Conservation (phyloP, 2,797 vertebrate species). For the Gouania willdenowi region DNA sequence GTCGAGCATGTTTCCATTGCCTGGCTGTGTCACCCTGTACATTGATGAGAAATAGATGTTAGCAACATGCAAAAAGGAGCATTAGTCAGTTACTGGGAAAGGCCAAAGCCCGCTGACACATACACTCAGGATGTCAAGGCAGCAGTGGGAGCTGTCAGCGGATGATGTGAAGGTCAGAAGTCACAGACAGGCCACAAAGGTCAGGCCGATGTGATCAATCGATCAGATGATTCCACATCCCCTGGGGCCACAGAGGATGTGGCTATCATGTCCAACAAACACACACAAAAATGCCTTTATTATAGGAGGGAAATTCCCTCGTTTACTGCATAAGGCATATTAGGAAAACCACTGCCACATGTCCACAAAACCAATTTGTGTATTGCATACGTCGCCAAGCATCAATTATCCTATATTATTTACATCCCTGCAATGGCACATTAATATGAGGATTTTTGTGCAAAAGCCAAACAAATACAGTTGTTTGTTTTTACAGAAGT, state of each 20-base stretch:
- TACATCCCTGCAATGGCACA: conserved; percentile 2
- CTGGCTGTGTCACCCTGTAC: conserved; percentile 1
- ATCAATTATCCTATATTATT: conserved; percentile 10
- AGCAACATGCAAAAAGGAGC: conserved; percentile 27
- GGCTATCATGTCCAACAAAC: conserved; percentile 35
- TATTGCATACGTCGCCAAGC: neutral
- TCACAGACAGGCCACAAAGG: conserved; percentile 26
- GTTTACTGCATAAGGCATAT: no score
- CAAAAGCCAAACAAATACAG: conserved; percentile 11
- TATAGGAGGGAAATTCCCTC: neutral
- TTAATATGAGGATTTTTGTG: conserved; percentile 6
- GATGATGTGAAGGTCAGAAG: conserved; percentile 49
- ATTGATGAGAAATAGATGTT: conserved; percentile 1
- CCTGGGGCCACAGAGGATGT: conserved; percentile 31
- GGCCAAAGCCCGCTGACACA: conserved; percentile 7
- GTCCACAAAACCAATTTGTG: conserved; percentile 11
- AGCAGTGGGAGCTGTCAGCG: conserved; percentile 42
- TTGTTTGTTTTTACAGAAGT: conserved; percentile 1
- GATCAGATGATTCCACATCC: conserved; percentile 17
- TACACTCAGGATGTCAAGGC: conserved; percentile 5
- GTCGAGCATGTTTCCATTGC: conserved; percentile 5
- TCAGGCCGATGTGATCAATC: conserved; percentile 38
- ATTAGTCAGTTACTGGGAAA: conserved; percentile 24
- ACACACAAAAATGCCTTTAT: conserved; percentile 14
- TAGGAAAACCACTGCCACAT: conserved; percentile 33